Conservation (phyloP, 35 echinoderm and acorn worm genomes). For the Holothuria glaberrima region DNA sequence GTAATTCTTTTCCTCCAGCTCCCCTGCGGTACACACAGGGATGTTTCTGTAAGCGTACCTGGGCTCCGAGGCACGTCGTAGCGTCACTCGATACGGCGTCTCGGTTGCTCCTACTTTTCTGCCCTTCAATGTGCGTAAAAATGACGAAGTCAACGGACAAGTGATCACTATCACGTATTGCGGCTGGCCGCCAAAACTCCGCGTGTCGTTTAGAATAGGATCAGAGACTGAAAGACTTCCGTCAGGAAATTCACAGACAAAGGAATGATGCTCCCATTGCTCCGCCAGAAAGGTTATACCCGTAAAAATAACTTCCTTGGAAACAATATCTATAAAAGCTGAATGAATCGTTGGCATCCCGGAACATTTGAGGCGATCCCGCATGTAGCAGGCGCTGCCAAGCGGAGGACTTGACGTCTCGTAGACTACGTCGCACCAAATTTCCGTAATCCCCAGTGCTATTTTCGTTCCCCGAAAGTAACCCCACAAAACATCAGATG, state of each 20-base stretch:
- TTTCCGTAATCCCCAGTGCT: conserved; percentile 31
- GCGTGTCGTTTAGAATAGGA: conserved; percentile 69
- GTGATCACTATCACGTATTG: conserved; percentile 83
- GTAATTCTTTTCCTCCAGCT: conserved; percentile 30
- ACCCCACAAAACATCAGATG: conserved; percentile 42
- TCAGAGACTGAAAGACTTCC: conserved; percentile 58
- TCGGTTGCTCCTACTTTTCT: neutral
- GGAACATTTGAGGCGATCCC: conserved; percentile 26
- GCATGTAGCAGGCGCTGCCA: conserved; percentile 31
- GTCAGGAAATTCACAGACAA: conserved; percentile 82
- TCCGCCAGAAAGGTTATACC: conserved; percentile 65
- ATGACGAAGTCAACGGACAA: conserved; percentile 64
- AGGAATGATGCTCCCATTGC: conserved; percentile 64
- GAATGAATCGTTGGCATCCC: conserved; percentile 92
- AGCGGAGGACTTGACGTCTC: conserved; percentile 23
- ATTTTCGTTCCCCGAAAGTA: conserved; percentile 42
- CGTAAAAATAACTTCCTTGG: conserved; percentile 70
- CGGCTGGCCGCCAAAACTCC: conserved; percentile 82
- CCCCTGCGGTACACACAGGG: conserved; percentile 49
- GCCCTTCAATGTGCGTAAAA: neutral
- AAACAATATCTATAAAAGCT: conserved; percentile 68
- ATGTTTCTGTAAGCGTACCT: conserved; percentile 50
- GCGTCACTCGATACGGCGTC: neutral
- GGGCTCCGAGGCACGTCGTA: conserved; percentile 30
- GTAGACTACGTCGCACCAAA: conserved; percentile 40